Percentiles rank a stretch among this genome's conserved stretches.
phyloP scores from a whole-genome alignment of 2,797 vertebrate genomes.

The Enteromius treurensis region DNA sequence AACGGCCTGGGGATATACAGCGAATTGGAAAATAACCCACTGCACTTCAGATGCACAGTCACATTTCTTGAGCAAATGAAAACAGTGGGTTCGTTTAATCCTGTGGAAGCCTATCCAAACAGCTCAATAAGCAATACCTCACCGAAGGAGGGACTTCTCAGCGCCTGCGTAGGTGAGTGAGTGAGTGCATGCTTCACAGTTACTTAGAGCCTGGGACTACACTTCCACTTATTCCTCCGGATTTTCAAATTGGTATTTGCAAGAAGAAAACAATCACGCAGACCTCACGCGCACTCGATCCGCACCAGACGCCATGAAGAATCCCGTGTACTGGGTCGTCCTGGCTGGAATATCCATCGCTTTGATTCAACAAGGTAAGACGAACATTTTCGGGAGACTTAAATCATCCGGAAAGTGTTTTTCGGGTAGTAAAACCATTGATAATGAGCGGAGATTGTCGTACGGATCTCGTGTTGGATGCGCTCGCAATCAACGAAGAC shows the following conservation, averaged over 20 bases:
- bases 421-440: background rate
- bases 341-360: conserved; percentile 77
- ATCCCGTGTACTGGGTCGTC: conserved; percentile 77
- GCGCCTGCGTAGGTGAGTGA: conserved; percentile 68
- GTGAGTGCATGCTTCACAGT: conserved; percentile 69
- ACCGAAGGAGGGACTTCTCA: conserved; percentile 73
- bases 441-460: background rate
- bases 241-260: conserved; percentile 68
- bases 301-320: conserved; percentile 71
- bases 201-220: conserved; percentile 63
- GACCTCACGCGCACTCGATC: conserved; percentile 8
- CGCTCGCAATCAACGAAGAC: conserved; percentile 59
- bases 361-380: conserved; percentile 82
- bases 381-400: conserved; percentile 17
- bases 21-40: background rate
- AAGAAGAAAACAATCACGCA: conserved; percentile 14
- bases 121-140: conserved; percentile 67
- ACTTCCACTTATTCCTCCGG: conserved; percentile 67
- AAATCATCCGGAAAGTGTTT: background rate
- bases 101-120: conserved; percentile 53
- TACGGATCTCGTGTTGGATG: conserved; percentile 46
- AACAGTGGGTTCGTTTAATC: conserved; percentile 40
- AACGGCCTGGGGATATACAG: background rate
- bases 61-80: conserved; percentile 8
- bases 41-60: conserved; percentile 21